phyloP scores from a whole-genome alignment of 2,888 invertebrate genomes.

The Cistogaster globosa region DNA sequence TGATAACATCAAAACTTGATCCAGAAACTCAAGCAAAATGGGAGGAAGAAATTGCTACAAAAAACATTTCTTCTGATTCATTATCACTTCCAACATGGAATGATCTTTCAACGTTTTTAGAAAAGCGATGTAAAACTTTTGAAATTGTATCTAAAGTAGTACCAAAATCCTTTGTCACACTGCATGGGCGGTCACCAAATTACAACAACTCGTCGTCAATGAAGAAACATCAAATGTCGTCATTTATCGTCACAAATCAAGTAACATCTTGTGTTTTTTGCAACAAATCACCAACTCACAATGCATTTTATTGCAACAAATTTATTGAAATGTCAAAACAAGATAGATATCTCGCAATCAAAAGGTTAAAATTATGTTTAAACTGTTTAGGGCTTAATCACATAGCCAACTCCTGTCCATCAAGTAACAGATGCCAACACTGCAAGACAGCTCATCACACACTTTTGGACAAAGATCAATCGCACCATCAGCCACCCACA shows the following conservation, averaged over 20 bases:
- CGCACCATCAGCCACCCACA: background rate
- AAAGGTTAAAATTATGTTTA: constrained; percentile 8
- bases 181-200: constrained; percentile 14
- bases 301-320: constrained; percentile 16
- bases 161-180: background rate
- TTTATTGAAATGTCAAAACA: constrained; percentile 4
- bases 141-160: background rate
- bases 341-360: constrained; percentile 4
- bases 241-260: background rate
- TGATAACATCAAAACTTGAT: constrained; percentile 44
- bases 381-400: constrained; percentile 24
- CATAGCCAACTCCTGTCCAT: constrained; percentile 9
- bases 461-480: constrained; percentile 5
- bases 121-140: constrained; percentile 27
- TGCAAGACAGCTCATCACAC: constrained; percentile 24
- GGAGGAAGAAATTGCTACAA: constrained; percentile 35
- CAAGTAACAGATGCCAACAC: background rate
- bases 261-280: constrained; percentile 10
- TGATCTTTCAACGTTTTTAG: constrained; percentile 22
- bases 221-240: background rate
- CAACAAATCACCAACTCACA: constrained; percentile 5
- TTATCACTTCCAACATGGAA: constrained; percentile 20
- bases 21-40: constrained; percentile 47
- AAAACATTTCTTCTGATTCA: too few species aligned
- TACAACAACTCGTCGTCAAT: too few species aligned